A percentile compares a stretch with the other conserved stretches of the same genome.
Evolutionary conservation across 2,888 invertebrate species (phyloP).

Genomic region (Lochmaea crataegi): DNA sequence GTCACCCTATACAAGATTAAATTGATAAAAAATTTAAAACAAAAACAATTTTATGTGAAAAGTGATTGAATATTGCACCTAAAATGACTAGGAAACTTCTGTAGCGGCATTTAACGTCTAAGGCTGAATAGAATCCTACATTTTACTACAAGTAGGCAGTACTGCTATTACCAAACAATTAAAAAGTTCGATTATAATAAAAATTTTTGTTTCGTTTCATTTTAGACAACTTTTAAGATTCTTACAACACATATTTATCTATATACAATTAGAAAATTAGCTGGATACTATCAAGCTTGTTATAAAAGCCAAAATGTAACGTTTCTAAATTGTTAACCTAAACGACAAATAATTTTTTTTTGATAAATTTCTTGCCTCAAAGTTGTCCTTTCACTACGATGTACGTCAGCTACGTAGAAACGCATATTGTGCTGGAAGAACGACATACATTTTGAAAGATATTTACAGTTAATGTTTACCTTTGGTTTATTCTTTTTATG

Average conservation of each 20-base stretch:
- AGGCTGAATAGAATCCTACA: too few species aligned
- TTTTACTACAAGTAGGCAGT: too few species aligned
- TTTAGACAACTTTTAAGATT: background rate
- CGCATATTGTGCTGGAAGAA: constrained; percentile 75
- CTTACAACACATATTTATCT: background rate
- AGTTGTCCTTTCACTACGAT: constrained; percentile 76
- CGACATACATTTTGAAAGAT: constrained; percentile 61
- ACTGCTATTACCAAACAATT: background rate
- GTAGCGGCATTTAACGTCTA: too few species aligned
- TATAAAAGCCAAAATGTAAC: background rate
- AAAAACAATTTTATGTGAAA: too few species aligned
- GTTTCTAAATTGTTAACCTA: constrained; percentile 5
- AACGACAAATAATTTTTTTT: background rate
- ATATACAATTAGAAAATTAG: background rate
- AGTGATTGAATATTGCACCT: too few species aligned
- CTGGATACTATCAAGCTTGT: background rate
- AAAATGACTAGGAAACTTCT: too few species aligned
- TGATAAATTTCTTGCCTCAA: constrained; percentile 76
- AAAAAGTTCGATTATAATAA: background rate
- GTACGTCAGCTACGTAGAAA: constrained; percentile 57
- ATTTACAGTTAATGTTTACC: background rate
- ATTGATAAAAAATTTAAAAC: too few species aligned
- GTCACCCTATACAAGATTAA: too few species aligned
- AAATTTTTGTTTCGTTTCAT: constrained; percentile 5
- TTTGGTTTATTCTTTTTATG: background rate